Evolutionary conservation across 2,113 vertebrate genomes (phyloP).

Genomic region (Campylomormyrus tamandua): DNA sequence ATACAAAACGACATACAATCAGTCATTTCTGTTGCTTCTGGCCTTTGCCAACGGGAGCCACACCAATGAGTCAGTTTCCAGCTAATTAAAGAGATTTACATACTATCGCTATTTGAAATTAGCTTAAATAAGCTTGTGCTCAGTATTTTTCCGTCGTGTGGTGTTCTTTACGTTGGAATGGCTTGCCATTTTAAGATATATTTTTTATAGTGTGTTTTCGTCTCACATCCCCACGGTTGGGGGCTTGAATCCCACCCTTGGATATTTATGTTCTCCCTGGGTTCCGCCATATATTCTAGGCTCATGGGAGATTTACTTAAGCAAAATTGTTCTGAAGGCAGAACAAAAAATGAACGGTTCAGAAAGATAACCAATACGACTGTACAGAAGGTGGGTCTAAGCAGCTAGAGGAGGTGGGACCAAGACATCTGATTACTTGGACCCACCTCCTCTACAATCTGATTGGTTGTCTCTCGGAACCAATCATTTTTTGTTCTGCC

Average conservation of each 20-base stretch:
- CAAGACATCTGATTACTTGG: neutral
- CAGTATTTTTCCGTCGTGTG: neutral
- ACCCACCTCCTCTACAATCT: neutral
- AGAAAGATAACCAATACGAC: neutral
- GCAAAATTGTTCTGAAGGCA: neutral
- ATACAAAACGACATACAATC: neutral
- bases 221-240: neutral
- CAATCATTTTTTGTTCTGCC: neutral
- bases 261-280: neutral
- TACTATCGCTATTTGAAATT: neutral
- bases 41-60: neutral
- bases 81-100: neutral
- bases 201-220: neutral
- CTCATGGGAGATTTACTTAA: neutral
- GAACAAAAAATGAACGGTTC: neutral
- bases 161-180: neutral
- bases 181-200: neutral
- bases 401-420: too few species aligned
- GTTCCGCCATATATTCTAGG: neutral
- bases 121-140: neutral
- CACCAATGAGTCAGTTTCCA: neutral
- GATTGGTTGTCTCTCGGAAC: neutral
- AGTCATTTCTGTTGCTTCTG: neutral
- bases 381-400: neutral
- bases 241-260: neutral